A percentile compares a stretch with the other conserved stretches of the same genome.
phyloP scores from a whole-genome alignment of 2,113 vertebrate genomes.

The Conger conger region DNA sequence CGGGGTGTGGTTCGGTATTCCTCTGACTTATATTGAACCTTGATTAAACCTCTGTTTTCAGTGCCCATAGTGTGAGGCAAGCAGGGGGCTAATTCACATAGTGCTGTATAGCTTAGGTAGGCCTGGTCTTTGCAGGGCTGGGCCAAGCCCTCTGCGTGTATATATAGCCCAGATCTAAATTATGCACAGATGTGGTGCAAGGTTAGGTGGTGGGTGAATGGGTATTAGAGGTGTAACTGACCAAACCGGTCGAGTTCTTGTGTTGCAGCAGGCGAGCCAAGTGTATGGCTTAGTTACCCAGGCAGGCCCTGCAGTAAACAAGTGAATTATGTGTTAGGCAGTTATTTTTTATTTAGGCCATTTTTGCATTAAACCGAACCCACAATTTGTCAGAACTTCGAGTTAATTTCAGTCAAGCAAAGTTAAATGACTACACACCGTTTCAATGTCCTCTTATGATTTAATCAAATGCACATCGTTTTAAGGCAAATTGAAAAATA shows the following conservation, averaged over 20 bases:
- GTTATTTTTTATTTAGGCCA: background rate
- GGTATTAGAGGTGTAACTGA: background rate
- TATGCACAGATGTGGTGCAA: background rate
- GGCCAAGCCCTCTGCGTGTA: background rate
- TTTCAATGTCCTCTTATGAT: background rate
- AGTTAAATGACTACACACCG: background rate
- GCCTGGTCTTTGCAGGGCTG: background rate
- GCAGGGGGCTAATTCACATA: background rate
- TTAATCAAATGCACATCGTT: constrained; percentile 17
- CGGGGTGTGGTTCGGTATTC: too few species aligned
- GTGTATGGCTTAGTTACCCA: background rate
- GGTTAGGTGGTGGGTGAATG: background rate
- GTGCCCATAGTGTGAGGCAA: background rate
- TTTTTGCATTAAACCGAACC: too few species aligned
- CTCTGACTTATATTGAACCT: background rate
- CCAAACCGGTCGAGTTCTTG: background rate
- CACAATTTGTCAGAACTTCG: too few species aligned
- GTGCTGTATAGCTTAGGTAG: constrained; percentile 4
- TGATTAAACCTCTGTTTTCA: background rate
- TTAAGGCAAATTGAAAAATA: constrained; percentile 20
- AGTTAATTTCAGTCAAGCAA: background rate
- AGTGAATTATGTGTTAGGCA: background rate
- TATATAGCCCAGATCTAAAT: background rate
- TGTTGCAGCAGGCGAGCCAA: background rate
- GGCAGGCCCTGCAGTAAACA: background rate